A percentile compares a stretch with the other conserved stretches of the same genome.
These are phyloP conservation scores for Hypomecis punctinalis DNA, from an alignment of 2,888 invertebrate genomes.

Conservation along the genomic window DNA sequence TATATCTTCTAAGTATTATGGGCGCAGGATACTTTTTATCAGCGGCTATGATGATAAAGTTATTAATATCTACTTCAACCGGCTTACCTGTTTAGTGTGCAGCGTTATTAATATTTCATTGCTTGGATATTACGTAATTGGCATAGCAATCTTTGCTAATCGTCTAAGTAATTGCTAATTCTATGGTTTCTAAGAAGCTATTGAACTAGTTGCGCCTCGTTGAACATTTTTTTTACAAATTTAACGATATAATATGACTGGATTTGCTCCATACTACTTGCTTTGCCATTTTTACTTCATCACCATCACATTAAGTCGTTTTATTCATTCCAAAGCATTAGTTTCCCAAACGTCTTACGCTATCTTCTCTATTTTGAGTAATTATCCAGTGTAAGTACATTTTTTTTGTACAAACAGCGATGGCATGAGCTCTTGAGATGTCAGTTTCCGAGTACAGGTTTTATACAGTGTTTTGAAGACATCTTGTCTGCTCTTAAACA, in stretches of 20 bases:
- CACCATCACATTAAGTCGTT: background rate
- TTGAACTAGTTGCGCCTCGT: constrained; percentile 24
- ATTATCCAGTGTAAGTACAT: too few species aligned
- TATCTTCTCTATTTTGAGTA: background rate
- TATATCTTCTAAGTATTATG: too few species aligned
- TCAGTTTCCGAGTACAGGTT: too few species aligned
- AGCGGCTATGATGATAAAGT: background rate
- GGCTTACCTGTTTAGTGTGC: constrained; percentile 4
- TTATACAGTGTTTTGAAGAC: too few species aligned
- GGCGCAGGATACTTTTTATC: background rate
- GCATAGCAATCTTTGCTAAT: constrained; percentile 23
- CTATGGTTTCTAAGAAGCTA: constrained; percentile 26
- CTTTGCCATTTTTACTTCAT: background rate
- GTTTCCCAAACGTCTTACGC: background rate
- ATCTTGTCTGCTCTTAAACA: too few species aligned
- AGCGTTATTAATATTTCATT: constrained; percentile 4
- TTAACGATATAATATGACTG: too few species aligned
- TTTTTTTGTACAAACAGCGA: too few species aligned
- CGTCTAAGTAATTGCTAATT: constrained; percentile 19
- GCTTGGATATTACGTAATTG: constrained; percentile 32
- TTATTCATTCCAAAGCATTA: background rate
- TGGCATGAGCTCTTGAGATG: too few species aligned
- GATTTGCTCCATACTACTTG: background rate
- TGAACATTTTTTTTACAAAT: background rate
- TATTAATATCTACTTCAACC: constrained; percentile 11